A percentile compares a stretch with the other conserved stretches of the same genome.
Evolutionary conservation across 2,797 vertebrate genomes (phyloP).

Genomic region (Acanthopagrus latus): DNA sequence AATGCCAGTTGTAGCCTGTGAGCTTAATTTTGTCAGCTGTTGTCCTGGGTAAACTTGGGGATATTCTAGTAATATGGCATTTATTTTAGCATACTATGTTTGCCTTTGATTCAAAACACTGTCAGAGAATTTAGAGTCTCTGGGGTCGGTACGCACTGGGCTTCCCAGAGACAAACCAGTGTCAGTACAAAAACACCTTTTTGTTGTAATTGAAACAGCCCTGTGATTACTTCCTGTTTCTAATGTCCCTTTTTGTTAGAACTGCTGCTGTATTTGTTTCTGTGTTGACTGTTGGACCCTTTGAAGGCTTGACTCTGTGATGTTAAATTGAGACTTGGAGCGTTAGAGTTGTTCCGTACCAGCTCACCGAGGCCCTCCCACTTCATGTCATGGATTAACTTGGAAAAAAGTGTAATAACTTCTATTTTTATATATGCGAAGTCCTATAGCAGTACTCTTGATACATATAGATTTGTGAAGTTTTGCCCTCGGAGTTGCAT

Average conservation of each 20-base stretch:
- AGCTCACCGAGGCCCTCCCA: too few relatives aligned
- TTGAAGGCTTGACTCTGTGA: conserved; percentile 1
- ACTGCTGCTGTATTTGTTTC: neutral
- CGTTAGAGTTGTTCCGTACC: too few relatives aligned
- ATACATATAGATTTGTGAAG: too few relatives aligned
- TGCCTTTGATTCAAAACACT: conserved; percentile 21
- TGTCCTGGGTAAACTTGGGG: neutral
- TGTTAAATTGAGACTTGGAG: too few relatives aligned
- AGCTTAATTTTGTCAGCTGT: conserved; percentile 24
- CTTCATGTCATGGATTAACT: too few relatives aligned
- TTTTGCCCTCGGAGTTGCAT: too few relatives aligned
- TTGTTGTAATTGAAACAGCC: neutral
- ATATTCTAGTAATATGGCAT: neutral
- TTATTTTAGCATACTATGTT: neutral
- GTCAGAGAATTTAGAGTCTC: conserved; percentile 27
- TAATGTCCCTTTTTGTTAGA: neutral
- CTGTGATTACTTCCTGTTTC: neutral
- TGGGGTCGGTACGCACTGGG: neutral
- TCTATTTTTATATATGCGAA: too few relatives aligned
- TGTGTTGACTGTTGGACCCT: neutral
- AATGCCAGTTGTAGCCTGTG: conserved; percentile 29
- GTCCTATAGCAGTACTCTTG: too few relatives aligned
- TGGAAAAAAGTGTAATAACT: too few relatives aligned
- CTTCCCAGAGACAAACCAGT: neutral
- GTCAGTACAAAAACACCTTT: conserved; percentile 3